Evolutionary conservation across 2,113 vertebrate species (phyloP).

Genomic region (Montifringilla adamsi): DNA sequence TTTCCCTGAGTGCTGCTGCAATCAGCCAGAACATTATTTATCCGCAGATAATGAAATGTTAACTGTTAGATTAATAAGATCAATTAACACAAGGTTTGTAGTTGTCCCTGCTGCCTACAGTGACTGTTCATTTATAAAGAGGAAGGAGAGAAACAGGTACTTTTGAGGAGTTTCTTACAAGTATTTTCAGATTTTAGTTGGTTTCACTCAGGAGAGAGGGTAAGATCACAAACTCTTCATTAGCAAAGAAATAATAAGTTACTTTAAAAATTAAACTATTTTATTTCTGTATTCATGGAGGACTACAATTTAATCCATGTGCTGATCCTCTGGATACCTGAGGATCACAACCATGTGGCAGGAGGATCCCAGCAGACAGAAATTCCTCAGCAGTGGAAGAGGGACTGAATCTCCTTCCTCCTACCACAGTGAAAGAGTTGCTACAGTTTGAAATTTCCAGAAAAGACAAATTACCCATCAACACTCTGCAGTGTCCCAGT

Average conservation of each 20-base stretch:
- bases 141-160: neutral
- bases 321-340: neutral
- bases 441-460: neutral
- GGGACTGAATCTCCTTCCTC: neutral
- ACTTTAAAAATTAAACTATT: neutral
- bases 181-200: neutral
- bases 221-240: neutral
- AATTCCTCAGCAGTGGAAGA: neutral
- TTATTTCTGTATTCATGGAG: neutral
- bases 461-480: neutral
- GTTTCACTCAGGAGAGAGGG: neutral
- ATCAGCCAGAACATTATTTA: neutral
- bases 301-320: neutral
- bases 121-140: constrained; percentile 2
- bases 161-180: neutral
- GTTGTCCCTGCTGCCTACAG: neutral
- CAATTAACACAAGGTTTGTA: neutral
- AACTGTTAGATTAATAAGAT: neutral
- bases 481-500: rapidly evolving
- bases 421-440: rapidly evolving
- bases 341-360: neutral
- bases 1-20: neutral
- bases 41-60: constrained; percentile 5
- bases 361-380: neutral
- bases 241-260: neutral